phyloP scores from a whole-genome alignment of 2,797 vertebrate genomes.

The Gadopsis bispinosus region DNA sequence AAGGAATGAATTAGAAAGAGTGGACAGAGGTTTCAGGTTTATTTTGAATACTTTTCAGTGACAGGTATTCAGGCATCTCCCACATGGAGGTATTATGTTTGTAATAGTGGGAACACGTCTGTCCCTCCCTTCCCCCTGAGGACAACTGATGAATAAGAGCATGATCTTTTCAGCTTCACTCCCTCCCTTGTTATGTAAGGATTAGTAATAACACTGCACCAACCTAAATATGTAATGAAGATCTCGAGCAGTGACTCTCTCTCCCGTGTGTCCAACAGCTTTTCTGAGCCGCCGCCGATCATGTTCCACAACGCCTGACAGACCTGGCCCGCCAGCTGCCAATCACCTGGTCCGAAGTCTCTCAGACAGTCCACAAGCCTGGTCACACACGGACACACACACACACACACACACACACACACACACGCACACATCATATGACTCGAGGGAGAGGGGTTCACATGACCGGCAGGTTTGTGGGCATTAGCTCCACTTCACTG shows the following conservation, averaged over 20 bases:
- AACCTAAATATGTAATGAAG: slow-evolving; percentile 88
- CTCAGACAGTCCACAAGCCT: slow-evolving; percentile 93
- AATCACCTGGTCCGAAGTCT: slow-evolving; percentile 92
- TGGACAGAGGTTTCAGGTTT: slow-evolving; percentile 6
- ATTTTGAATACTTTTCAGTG: slow-evolving; percentile 4
- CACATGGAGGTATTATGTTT: slow-evolving; percentile 20
- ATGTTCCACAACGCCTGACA: slow-evolving; percentile 97
- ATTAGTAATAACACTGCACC: slow-evolving; percentile 53
- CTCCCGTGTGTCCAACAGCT: slow-evolving; percentile 67
- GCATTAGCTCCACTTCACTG: slow-evolving; percentile 67
- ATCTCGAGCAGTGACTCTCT: slow-evolving; percentile 79
- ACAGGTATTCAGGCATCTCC: slow-evolving; percentile 3
- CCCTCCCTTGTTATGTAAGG: slow-evolving; percentile 49
- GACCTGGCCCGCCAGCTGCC: slow-evolving; percentile 92
- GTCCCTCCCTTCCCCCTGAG: slow-evolving; percentile 17
- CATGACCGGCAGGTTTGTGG: slow-evolving; percentile 69
- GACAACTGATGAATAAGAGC: slow-evolving; percentile 35
- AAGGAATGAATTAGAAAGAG: neutral
- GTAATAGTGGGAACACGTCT: neutral
- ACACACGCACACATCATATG: slow-evolving; percentile 60
- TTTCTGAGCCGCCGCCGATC: slow-evolving; percentile 66
- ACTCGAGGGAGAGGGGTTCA: slow-evolving; percentile 62
- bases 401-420: slow-evolving; percentile 48
- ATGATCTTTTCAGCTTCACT: slow-evolving; percentile 24
- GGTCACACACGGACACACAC: slow-evolving; percentile 44